Conservation (phyloP, 2,113 vertebrate species). For the Muntiacus reevesi region DNA sequence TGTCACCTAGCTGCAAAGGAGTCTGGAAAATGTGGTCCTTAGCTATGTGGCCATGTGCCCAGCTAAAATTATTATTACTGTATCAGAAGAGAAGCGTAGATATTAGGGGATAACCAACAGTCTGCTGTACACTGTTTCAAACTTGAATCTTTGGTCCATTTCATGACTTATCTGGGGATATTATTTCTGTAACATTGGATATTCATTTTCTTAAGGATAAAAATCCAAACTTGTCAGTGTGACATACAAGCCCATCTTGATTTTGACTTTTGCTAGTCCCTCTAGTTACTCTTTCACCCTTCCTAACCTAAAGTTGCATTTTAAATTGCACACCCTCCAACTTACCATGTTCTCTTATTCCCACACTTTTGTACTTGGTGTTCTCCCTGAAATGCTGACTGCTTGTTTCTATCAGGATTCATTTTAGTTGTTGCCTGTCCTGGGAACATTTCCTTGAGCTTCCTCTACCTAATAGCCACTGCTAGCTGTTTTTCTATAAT, state of each 20-base stretch:
- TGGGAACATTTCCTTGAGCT: not conserved
- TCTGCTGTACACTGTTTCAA: not conserved
- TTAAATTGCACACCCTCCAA: not conserved
- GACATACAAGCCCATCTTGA: not conserved
- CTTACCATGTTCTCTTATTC: not conserved
- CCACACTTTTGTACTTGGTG: not conserved
- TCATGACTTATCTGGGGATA: not conserved
- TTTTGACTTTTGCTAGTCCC: not conserved
- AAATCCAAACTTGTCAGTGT: not conserved
- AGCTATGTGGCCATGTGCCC: not conserved
- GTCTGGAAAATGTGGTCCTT: not conserved
- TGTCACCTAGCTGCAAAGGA: not conserved
- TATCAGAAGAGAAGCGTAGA: not conserved
- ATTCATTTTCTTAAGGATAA: not conserved
- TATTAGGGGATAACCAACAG: not conserved
- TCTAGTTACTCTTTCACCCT: not conserved
- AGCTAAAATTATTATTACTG: not conserved
- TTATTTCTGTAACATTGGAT: not conserved
- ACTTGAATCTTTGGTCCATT: not conserved
- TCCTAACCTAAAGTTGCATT: not conserved
- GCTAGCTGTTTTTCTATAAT: not conserved
- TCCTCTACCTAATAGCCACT: not conserved
- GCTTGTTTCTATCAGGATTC: not conserved
- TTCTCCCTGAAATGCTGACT: constrained; percentile 4
- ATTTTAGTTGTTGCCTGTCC: not conserved